Conservation (phyloP, 2,888 invertebrate species). For the Pyrocoelia pectoralis region DNA sequence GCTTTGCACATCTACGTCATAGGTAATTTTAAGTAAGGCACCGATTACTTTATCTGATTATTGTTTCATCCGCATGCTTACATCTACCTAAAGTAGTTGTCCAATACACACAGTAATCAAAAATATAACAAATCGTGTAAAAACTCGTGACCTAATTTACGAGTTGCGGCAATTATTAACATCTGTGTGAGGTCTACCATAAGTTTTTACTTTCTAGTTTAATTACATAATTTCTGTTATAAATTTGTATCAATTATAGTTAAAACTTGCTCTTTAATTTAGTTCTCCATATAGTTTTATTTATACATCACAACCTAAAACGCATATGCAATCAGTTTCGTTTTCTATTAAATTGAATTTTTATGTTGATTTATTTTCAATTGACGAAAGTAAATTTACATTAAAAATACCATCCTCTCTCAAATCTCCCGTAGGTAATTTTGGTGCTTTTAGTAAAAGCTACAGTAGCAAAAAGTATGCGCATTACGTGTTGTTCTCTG, state of each 20-base stretch:
- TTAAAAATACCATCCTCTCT: conserved; percentile 34
- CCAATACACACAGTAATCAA: neutral
- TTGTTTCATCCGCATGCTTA: no score
- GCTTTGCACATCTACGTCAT: no score
- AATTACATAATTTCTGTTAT: conserved; percentile 4
- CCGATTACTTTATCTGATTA: no score
- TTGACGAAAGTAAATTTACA: conserved; percentile 21
- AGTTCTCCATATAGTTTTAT: neutral
- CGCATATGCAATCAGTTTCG: neutral
- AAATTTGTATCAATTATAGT: neutral
- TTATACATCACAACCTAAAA: neutral
- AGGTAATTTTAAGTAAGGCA: no score
- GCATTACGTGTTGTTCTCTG: conserved; percentile 49
- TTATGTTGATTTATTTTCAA: conserved; percentile 27
- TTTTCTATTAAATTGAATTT: conserved; percentile 13
- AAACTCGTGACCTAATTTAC: neutral
- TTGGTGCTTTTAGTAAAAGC: conserved; percentile 42
- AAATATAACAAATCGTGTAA: neutral
- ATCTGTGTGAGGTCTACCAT: conserved; percentile 4
- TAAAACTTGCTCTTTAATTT: neutral
- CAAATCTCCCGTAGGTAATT: conserved; percentile 37
- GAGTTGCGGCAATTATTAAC: neutral
- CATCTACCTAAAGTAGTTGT: no score
- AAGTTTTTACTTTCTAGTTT: neutral
- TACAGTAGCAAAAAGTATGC: conserved; percentile 49